Evolutionary conservation across 2,797 vertebrate genomes (phyloP).

Genomic region (Basileuterus tristriatus): DNA sequence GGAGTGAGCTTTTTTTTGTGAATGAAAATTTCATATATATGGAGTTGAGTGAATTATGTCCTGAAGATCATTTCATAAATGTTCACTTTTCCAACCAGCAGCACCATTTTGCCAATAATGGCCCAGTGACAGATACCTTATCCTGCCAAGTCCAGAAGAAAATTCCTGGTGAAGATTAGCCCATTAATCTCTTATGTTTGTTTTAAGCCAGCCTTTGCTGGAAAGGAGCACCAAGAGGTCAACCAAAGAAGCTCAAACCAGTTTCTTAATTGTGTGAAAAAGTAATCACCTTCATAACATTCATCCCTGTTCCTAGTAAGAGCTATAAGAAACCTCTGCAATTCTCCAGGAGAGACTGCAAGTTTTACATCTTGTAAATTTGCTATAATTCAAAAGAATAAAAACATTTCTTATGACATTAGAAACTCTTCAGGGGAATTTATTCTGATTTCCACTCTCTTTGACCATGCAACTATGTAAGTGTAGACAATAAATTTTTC

Average conservation of each 20-base stretch:
- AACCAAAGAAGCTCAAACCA: background rate
- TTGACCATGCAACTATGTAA: background rate
- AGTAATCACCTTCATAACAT: background rate
- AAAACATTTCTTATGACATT: background rate
- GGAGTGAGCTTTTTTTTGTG: background rate
- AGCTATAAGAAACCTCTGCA: background rate
- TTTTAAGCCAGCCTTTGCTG: background rate
- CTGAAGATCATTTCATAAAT: background rate
- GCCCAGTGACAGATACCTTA: background rate
- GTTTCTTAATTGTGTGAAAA: background rate
- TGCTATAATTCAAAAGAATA: background rate
- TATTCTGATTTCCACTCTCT: background rate
- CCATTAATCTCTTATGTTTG: background rate
- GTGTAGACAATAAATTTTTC: background rate
- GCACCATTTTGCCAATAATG: background rate
- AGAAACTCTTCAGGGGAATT: background rate
- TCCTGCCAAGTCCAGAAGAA: background rate
- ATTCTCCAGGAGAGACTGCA: background rate
- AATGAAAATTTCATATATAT: background rate
- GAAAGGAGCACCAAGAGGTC: background rate
- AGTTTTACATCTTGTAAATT: background rate
- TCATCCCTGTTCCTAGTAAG: background rate
- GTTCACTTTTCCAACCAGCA: background rate
- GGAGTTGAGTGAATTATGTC: background rate
- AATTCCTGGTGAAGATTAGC: background rate